Percentiles rank a stretch among this genome's conserved stretches.
Conservation (phyloP, 2,888 invertebrate species). For the Tetramorium bicarinatum region DNA sequence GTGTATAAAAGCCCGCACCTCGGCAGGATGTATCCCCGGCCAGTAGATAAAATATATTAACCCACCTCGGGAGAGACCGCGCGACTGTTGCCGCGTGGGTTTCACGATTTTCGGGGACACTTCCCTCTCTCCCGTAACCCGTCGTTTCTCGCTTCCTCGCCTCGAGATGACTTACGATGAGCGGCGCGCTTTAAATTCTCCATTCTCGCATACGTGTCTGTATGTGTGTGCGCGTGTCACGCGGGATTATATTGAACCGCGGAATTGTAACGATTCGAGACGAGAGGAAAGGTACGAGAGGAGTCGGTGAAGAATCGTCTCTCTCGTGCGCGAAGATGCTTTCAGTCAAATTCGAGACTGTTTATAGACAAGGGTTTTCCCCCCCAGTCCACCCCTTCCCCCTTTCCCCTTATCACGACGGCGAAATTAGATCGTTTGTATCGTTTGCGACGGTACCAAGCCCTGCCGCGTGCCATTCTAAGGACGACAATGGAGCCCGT, state of each 20-base stretch:
- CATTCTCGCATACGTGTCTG: conserved; percentile 43
- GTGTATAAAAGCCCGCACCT: conserved; percentile 79
- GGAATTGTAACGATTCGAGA: conserved; percentile 58
- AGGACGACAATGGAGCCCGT: conserved; percentile 53
- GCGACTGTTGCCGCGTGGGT: conserved; percentile 75
- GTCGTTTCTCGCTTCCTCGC: conserved; percentile 61
- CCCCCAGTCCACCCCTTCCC: not conserved
- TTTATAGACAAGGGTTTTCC: not conserved
- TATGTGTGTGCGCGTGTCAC: conserved; percentile 49
- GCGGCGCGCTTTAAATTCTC: conserved; percentile 75
- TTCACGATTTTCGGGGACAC: conserved; percentile 82
- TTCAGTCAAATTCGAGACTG: not conserved
- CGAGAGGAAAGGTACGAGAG: not conserved
- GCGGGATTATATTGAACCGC: conserved; percentile 65
- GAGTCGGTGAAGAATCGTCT: not conserved
- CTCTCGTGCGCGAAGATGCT: not conserved
- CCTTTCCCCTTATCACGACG: conserved; percentile 1
- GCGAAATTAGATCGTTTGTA: conserved; percentile 70
- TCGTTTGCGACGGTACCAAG: conserved; percentile 61
- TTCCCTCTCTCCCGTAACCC: conserved; percentile 53
- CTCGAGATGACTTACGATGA: conserved; percentile 76
- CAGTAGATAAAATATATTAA: conserved; percentile 83
- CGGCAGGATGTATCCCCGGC: conserved; percentile 62
- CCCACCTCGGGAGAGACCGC: conserved; percentile 59
- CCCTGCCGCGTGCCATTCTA: conserved; percentile 60